phyloP scores from a whole-genome alignment of 1,140 invertebrate genomes.

The Lepidurus couesii region DNA sequence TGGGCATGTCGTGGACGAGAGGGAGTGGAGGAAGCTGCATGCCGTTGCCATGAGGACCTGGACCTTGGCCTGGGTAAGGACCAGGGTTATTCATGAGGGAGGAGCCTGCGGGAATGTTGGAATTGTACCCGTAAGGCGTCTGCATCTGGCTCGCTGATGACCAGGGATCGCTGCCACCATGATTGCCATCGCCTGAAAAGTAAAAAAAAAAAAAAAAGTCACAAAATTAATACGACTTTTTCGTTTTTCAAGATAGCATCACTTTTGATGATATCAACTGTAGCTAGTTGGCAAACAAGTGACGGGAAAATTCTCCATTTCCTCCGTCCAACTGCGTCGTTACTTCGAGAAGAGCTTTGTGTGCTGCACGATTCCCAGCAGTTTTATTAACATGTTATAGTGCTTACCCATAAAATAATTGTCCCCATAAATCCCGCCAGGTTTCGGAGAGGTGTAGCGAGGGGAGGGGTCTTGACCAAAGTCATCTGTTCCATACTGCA shows the following conservation, averaged over 20 bases:
- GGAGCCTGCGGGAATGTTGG: conserved; percentile 17
- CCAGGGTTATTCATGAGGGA: conserved; percentile 14
- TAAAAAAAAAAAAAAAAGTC: background rate
- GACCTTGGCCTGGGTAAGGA: conserved; percentile 7
- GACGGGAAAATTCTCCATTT: background rate
- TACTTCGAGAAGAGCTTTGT: background rate
- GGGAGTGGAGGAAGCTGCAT: conserved; percentile 16
- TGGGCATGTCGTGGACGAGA: conserved; percentile 37
- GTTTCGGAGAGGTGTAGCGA: conserved; percentile 77
- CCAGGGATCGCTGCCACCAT: conserved; percentile 47
- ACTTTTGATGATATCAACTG: background rate
- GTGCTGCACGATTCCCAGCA: background rate
- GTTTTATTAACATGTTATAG: background rate
- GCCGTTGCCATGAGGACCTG: conserved; percentile 11
- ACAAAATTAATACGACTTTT: background rate
- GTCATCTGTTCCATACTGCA: conserved; percentile 80
- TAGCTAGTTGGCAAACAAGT: background rate
- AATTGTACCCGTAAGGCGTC: conserved; percentile 35
- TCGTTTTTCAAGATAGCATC: background rate
- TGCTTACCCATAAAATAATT: conserved; percentile 54
- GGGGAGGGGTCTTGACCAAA: conserved; percentile 73
- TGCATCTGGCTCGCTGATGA: conserved; percentile 43
- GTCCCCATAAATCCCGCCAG: conserved; percentile 50
- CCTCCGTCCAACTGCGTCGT: background rate
- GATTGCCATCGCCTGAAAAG: conserved; percentile 42